A percentile compares a stretch with the other conserved stretches of the same genome.
These are phyloP conservation scores for Parthenolecanium corni DNA, from an alignment of 2,888 invertebrate species.

Conservation along the genomic window DNA sequence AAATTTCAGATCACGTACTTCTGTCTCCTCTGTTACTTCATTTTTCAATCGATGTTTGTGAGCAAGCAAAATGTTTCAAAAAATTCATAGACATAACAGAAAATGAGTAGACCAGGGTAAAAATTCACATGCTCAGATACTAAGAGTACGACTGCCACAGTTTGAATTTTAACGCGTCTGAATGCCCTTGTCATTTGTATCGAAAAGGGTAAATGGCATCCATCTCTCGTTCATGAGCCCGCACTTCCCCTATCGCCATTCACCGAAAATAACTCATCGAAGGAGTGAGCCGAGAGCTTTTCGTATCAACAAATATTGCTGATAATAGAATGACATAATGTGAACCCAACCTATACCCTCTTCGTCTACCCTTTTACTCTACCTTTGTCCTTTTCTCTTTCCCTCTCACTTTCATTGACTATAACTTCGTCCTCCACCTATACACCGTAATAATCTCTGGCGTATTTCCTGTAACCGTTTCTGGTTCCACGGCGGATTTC, in stretches of 20 bases:
- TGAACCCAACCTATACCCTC: conserved; percentile 6
- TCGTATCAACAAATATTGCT: conserved; percentile 27
- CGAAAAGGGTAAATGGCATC: conserved; percentile 13
- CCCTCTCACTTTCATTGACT: no score
- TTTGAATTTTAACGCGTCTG: conserved; percentile 26
- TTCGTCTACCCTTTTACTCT: not conserved
- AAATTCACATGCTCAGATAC: no score
- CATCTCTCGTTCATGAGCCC: not conserved
- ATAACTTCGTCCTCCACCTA: not conserved
- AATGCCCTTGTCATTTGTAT: conserved; percentile 22
- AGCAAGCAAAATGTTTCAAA: no score
- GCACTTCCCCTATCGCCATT: no score
- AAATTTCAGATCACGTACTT: no score
- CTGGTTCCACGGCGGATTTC: conserved; percentile 24
- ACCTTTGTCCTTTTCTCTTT: no score
- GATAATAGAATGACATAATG: conserved; percentile 27
- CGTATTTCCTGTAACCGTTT: conserved; percentile 25
- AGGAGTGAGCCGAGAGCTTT: conserved; percentile 12
- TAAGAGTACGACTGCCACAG: no score
- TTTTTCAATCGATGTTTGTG: no score
- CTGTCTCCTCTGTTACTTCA: no score
- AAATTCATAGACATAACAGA: no score
- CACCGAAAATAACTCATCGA: no score
- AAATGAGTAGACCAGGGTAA: no score
- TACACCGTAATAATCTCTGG: conserved; percentile 28